Evolutionary conservation across 2,797 vertebrate species (phyloP).

Genomic region (Myotis daubentonii): DNA sequence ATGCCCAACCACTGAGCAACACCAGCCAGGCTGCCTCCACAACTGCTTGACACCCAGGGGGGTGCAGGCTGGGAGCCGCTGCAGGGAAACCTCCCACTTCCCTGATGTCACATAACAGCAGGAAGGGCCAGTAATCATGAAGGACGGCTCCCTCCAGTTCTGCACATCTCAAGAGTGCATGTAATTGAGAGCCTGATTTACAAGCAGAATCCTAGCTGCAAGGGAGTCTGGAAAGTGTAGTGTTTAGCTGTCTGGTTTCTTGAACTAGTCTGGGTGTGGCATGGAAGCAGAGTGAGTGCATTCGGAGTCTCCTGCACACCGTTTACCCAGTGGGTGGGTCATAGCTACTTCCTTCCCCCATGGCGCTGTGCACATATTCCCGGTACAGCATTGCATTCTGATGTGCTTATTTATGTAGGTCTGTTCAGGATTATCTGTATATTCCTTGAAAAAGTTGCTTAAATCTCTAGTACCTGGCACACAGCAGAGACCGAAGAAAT

Average conservation of each 20-base stretch:
- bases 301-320: neutral
- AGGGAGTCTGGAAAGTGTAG: neutral
- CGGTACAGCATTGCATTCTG: neutral
- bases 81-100: neutral
- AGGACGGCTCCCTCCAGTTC: neutral
- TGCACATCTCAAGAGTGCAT: neutral
- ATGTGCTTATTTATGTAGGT: neutral
- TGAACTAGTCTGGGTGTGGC: neutral
- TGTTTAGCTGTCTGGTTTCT: neutral
- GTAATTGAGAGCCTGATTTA: neutral
- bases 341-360: neutral
- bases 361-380: rapidly evolving
- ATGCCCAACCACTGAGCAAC: too few species aligned
- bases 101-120: neutral
- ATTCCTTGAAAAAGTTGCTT: neutral
- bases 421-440: neutral
- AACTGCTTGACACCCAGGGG: neutral
- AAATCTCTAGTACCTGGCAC: neutral
- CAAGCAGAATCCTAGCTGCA: neutral
- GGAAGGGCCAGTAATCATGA: neutral
- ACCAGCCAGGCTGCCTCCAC: too few species aligned
- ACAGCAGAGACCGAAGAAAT: neutral
- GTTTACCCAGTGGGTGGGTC: neutral
- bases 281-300: neutral
- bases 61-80: rapidly evolving